Conservation (phyloP, 2,888 invertebrate species). For the Spisula subtruncata region DNA sequence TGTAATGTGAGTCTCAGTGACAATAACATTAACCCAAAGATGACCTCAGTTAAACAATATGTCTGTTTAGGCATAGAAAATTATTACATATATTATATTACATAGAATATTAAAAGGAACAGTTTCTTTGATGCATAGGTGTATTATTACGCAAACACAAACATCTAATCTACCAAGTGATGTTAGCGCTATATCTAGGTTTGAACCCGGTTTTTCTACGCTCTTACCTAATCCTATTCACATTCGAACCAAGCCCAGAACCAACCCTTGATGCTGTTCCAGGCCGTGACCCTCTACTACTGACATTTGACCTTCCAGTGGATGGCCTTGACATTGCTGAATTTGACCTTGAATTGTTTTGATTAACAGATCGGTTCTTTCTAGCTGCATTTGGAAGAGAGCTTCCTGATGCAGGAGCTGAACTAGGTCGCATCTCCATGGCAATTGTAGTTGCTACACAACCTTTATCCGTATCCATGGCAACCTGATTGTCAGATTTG, state of each 20-base stretch:
- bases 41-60: too few relatives aligned
- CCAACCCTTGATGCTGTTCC: constrained; percentile 35
- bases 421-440: not conserved
- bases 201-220: constrained; percentile 19
- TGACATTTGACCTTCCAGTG: constrained; percentile 36
- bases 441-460: not conserved
- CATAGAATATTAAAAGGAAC: not conserved
- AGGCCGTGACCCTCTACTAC: constrained; percentile 39
- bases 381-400: not conserved
- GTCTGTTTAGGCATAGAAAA: too few relatives aligned
- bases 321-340: constrained; percentile 43
- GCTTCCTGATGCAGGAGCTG: not conserved
- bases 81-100: too few relatives aligned
- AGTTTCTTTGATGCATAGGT: not conserved
- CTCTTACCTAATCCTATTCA: constrained; percentile 46
- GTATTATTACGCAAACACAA: not conserved
- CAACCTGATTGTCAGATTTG: not conserved
- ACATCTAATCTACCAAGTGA: constrained; percentile 3
- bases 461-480: not conserved
- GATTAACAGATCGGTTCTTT: not conserved
- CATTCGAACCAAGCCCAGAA: constrained; percentile 26
- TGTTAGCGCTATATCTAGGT: constrained; percentile 15
- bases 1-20: too few relatives aligned
- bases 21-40: too few relatives aligned
- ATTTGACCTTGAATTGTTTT: constrained; percentile 36